A percentile compares a stretch with the other conserved stretches of the same genome.
phyloP scores from a whole-genome alignment of 1,140 invertebrate genomes.

The Saxidomus purpurata region DNA sequence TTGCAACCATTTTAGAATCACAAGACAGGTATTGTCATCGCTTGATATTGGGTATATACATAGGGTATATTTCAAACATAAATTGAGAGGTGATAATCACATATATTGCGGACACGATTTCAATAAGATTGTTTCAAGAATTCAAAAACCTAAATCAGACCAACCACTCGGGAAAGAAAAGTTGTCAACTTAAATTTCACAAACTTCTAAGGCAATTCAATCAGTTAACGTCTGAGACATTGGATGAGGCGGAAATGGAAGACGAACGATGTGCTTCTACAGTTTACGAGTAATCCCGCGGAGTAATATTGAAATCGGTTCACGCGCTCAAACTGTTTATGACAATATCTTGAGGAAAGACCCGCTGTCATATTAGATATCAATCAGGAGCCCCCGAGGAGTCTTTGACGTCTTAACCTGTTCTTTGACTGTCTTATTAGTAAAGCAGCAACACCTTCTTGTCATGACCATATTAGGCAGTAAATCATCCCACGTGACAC shows the following conservation, averaged over 20 bases:
- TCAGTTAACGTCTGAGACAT: neutral
- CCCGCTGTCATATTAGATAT: constrained; percentile 30
- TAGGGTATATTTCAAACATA: too few relatives aligned
- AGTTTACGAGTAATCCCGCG: neutral
- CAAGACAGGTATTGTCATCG: too few relatives aligned
- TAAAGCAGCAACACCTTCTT: neutral
- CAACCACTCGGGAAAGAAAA: neutral
- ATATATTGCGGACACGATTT: too few relatives aligned
- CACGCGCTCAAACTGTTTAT: neutral
- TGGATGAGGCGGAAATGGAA: neutral
- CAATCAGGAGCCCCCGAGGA: neutral
- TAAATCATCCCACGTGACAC: neutral
- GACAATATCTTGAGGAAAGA: neutral
- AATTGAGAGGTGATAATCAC: too few relatives aligned
- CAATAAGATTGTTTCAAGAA: too few relatives aligned
- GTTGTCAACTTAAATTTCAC: neutral
- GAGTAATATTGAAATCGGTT: neutral
- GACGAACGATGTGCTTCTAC: neutral
- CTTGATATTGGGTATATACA: too few relatives aligned
- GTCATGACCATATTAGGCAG: neutral
- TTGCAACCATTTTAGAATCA: too few relatives aligned
- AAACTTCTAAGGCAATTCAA: neutral
- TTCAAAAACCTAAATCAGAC: too few relatives aligned
- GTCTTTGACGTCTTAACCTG: neutral
- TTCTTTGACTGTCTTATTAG: neutral